phyloP scores from a whole-genome alignment of 2,888 invertebrate species.

The Orthosia cruda region DNA sequence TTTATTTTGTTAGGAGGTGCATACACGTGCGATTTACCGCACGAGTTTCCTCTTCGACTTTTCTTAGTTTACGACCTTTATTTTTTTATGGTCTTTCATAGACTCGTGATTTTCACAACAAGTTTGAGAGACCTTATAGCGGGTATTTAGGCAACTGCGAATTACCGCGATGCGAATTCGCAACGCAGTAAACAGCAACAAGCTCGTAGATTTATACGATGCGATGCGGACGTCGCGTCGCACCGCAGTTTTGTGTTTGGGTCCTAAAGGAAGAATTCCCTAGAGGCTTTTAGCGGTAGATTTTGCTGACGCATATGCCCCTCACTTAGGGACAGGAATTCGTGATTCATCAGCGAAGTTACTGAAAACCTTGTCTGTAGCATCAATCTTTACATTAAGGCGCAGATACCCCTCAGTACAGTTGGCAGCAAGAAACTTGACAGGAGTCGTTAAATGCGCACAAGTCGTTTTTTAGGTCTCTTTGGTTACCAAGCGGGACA shows the following conservation, averaged over 20 bases:
- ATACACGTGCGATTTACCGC: conserved; percentile 17
- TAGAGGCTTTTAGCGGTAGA: background rate
- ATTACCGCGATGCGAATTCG: too few species aligned
- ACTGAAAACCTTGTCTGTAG: background rate
- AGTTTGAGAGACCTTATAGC: background rate
- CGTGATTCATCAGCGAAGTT: conserved; percentile 4
- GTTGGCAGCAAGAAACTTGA: too few species aligned
- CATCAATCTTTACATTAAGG: background rate
- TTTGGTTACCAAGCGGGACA: too few species aligned
- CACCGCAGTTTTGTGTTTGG: too few species aligned
- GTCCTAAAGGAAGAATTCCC: background rate
- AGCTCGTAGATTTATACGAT: too few species aligned
- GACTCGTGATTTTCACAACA: background rate
- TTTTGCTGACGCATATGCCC: conserved; percentile 19
- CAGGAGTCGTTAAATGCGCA: too few species aligned
- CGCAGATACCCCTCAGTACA: too few species aligned
- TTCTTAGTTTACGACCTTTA: background rate
- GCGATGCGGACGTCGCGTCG: too few species aligned
- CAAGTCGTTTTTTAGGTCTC: too few species aligned
- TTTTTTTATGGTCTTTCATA: background rate
- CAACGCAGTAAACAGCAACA: too few species aligned
- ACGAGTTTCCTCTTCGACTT: background rate
- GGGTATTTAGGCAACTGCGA: background rate
- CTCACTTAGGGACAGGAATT: background rate
- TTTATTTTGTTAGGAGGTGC: conserved; percentile 39